Evolutionary conservation across 2,888 invertebrate genomes (phyloP).

Genomic region (Synanthedon vespiformis): DNA sequence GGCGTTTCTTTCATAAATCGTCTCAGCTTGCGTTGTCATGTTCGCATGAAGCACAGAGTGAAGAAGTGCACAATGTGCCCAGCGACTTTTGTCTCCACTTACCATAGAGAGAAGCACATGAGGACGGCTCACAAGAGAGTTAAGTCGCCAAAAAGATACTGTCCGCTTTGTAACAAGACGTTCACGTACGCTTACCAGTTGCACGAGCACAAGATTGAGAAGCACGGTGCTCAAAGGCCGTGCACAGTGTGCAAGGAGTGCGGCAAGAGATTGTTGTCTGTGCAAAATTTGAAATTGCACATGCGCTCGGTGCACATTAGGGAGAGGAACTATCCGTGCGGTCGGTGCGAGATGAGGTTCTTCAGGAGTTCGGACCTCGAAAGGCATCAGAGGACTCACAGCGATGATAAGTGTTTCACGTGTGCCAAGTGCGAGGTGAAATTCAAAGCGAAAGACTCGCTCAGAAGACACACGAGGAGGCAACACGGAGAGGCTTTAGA

Average conservation of each 20-base stretch:
- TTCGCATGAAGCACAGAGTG: slow-evolving; percentile 20
- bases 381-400: slow-evolving; percentile 30
- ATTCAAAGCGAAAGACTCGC: slow-evolving; percentile 33
- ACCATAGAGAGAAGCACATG: slow-evolving; percentile 14
- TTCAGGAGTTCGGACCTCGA: slow-evolving; percentile 26
- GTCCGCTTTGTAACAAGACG: slow-evolving; percentile 17
- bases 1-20: slow-evolving; percentile 29
- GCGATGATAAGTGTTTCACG: slow-evolving; percentile 19
- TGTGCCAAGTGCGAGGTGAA: slow-evolving; percentile 26
- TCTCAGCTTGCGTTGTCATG: slow-evolving; percentile 24
- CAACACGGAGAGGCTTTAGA: slow-evolving; percentile 16
- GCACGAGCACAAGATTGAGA: slow-evolving; percentile 19
- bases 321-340: slow-evolving; percentile 26
- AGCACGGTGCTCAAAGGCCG: slow-evolving; percentile 22
- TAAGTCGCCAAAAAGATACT: slow-evolving; percentile 11
- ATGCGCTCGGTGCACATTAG: slow-evolving; percentile 23
- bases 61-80: slow-evolving; percentile 28
- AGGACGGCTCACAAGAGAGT: slow-evolving; percentile 9
- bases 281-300: slow-evolving; percentile 24
- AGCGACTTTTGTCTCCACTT: slow-evolving; percentile 14
- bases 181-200: slow-evolving; percentile 23
- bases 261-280: slow-evolving; percentile 20
- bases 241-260: slow-evolving; percentile 22
- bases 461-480: slow-evolving; percentile 25
- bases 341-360: slow-evolving; percentile 24